Percentiles rank a stretch among this genome's conserved stretches.
Conservation (phyloP, 2,113 vertebrate genomes). For the Gadus chalcogrammus region DNA sequence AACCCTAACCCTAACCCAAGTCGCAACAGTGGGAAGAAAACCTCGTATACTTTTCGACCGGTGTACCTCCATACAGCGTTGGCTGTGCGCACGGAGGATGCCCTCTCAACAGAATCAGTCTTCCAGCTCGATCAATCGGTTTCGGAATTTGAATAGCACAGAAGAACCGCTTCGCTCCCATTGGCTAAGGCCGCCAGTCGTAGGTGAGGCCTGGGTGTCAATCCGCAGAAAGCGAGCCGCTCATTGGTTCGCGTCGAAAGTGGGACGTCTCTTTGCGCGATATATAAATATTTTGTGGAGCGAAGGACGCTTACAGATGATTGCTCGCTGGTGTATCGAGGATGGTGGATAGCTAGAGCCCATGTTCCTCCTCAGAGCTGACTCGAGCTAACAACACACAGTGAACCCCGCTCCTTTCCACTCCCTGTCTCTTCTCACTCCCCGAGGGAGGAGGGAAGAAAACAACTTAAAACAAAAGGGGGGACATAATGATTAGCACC, state of each 20-base stretch:
- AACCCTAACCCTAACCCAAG: no score
- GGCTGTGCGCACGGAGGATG: no score
- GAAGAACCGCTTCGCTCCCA: slow-evolving; percentile 74
- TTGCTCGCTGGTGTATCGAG: slow-evolving; percentile 66
- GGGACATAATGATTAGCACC: slow-evolving; percentile 61
- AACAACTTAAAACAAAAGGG: slow-evolving; percentile 16
- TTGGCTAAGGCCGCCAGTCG: slow-evolving; percentile 66
- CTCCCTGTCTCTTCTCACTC: no score
- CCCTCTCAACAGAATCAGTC: no score
- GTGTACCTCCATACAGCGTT: no score
- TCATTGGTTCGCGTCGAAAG: slow-evolving; percentile 46
- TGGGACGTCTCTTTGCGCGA: slow-evolving; percentile 51
- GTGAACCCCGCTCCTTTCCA: slow-evolving; percentile 26
- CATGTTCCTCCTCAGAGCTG: slow-evolving; percentile 65
- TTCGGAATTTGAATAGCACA: slow-evolving; percentile 75
- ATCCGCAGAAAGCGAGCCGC: slow-evolving; percentile 39
- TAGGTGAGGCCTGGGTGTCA: slow-evolving; percentile 64
- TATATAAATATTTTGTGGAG: slow-evolving; percentile 71
- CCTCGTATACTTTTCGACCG: no score
- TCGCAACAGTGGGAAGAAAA: no score
- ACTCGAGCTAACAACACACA: slow-evolving; percentile 54
- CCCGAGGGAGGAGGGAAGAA: not conserved
- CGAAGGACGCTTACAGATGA: slow-evolving; percentile 67
- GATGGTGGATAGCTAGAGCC: slow-evolving; percentile 43
- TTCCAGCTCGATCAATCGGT: no score